Base-by-base conservation (phyloP, 2,888 invertebrate genomes). In the Latrodectus hesperus region DNA sequence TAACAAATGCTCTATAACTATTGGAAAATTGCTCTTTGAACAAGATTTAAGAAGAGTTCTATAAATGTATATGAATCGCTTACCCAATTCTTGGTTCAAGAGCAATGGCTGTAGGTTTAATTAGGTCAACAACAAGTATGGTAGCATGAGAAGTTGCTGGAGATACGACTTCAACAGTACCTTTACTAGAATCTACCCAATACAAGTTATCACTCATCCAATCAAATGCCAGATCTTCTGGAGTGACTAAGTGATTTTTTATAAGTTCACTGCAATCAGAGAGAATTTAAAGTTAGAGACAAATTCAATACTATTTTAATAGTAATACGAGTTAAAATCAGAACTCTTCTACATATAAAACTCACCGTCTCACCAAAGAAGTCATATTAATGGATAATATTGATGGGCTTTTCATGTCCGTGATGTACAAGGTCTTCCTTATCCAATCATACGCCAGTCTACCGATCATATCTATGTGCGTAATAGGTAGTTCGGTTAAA, bases 141-240 rank as follows among this genome's bases (percentile, higher is more conserved):
- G 94, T 94, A 22, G 94, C 93, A 10, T 94, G 92, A 38, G 92
- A 92, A 0, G 94, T 95, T 74, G 92, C 92, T 72, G 96, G 90
- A 0, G 95, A 96, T 14, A 95, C 91, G 4, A 94, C 94, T 91
- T 96, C 96, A 0, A 97, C 92, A 0, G 94, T 94, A 79, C 93
- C 93, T 14, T 94, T 93, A 0, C 94, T 94, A 0, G 93, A 93
- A 91, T 97, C 96, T 84, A 95, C 93, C 93, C 96, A 94, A 92
- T 96, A 97, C 0, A 97, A 92, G 90, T 95, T 95, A 88, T 96
- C 95, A 0, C 95, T 94, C 11, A 94, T 93, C 90, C 94, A 93
- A 93, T 97, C 96, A 90, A 94, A 94, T 90, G 94, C 94, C 92
- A 95, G 92, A 9, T 94, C 94, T 75, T 93, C 93, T 0, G 95